Percentiles rank a stretch among this genome's conserved stretches.
These are phyloP conservation scores for Alauda arvensis DNA, from an alignment of 2,797 vertebrate genomes.

Conservation along the genomic window DNA sequence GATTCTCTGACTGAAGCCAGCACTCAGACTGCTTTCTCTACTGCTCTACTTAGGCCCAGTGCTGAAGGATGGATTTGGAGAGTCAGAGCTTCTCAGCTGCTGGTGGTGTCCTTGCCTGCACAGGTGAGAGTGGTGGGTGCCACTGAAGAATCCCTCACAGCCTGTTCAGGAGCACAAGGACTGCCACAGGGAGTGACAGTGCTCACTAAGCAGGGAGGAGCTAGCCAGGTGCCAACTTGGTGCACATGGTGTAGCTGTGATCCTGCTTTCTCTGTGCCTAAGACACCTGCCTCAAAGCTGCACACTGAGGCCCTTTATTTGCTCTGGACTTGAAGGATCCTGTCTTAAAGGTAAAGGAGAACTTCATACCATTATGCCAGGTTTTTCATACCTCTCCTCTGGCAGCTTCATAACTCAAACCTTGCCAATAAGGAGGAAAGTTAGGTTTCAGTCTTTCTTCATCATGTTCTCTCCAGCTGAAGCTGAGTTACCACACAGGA, in stretches of 20 bases:
- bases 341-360: background rate
- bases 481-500: background rate
- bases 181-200: fast-evolving
- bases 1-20: background rate
- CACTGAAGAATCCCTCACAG: background rate
- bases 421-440: background rate
- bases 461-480: background rate
- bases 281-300: background rate
- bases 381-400: background rate
- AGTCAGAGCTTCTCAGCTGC: background rate
- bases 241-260: fast-evolving
- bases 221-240: background rate
- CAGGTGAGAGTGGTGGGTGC: background rate
- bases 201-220: fast-evolving
- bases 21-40: background rate
- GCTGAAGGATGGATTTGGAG: background rate
- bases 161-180: background rate
- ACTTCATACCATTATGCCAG: background rate
- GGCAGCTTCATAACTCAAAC: background rate
- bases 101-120: background rate
- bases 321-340: background rate
- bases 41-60: background rate
- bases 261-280: background rate
- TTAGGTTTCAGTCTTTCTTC: background rate
- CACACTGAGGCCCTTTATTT: background rate